Conservation (phyloP, 2,113 vertebrate species). For the Istiophorus platypterus region DNA sequence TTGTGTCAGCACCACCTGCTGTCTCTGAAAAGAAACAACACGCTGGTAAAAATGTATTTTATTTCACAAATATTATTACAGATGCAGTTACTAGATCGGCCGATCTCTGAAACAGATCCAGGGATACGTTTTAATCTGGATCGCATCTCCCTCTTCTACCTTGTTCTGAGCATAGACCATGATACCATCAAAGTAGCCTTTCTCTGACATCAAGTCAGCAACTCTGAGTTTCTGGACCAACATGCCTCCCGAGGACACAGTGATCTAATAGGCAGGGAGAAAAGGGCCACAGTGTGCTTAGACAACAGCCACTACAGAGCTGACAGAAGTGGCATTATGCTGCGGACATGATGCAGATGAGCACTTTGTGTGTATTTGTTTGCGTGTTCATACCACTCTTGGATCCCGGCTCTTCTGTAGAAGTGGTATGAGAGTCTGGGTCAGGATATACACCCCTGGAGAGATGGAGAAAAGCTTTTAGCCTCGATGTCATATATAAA, state of each 20-base stretch:
- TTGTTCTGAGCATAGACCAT: slow-evolving; percentile 85
- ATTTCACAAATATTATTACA: background rate
- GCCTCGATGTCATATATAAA: background rate
- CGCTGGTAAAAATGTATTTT: background rate
- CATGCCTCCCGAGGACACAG: slow-evolving; percentile 85
- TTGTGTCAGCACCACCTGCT: slow-evolving; percentile 89
- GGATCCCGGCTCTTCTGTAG: slow-evolving; percentile 82
- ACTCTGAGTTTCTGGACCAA: slow-evolving; percentile 81
- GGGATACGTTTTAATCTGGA: background rate
- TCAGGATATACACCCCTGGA: slow-evolving; percentile 81
- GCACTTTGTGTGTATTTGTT: slow-evolving; percentile 32
- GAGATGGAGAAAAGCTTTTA: slow-evolving; percentile 8
- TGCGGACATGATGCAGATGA: slow-evolving; percentile 51
- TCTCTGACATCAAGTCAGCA: slow-evolving; percentile 78
- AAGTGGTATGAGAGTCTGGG: slow-evolving; percentile 82
- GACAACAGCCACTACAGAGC: slow-evolving; percentile 53
- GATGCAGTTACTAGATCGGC: background rate
- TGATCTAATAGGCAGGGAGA: slow-evolving; percentile 76
- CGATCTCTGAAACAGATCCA: background rate
- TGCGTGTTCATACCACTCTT: slow-evolving; percentile 77
- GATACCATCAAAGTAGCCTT: slow-evolving; percentile 73
- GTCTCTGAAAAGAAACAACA: slow-evolving; percentile 82
- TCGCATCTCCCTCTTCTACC: slow-evolving; percentile 53
- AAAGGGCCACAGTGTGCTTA: slow-evolving; percentile 57
- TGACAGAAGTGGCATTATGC: slow-evolving; percentile 71